Conservation (phyloP, 2,888 invertebrate species). For the Tetheella fluctuosa region DNA sequence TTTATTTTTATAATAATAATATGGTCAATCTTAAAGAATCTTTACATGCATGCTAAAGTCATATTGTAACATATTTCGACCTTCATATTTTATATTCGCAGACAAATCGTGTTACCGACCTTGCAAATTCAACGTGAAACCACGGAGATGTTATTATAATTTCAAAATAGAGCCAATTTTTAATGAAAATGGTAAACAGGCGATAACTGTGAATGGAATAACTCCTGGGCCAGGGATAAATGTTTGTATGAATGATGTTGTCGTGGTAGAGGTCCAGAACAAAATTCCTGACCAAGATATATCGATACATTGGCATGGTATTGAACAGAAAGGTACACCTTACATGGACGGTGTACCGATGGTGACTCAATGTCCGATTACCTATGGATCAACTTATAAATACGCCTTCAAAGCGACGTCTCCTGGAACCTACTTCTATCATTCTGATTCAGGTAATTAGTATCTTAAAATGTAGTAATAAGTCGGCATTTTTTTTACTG, state of each 20-base stretch:
- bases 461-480: no score
- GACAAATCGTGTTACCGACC: slow-evolving; percentile 75
- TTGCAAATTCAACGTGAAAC: slow-evolving; percentile 80
- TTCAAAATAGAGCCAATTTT: slow-evolving; percentile 68
- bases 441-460: slow-evolving; percentile 85
- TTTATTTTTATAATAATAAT: no score
- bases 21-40: neutral
- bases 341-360: slow-evolving; percentile 91
- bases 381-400: slow-evolving; percentile 87
- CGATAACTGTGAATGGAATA: slow-evolving; percentile 65
- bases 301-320: slow-evolving; percentile 91
- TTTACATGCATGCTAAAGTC: neutral
- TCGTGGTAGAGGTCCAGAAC: slow-evolving; percentile 89
- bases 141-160: slow-evolving; percentile 67
- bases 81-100: slow-evolving; percentile 45
- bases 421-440: slow-evolving; percentile 89
- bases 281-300: slow-evolving; percentile 87
- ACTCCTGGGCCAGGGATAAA: slow-evolving; percentile 83
- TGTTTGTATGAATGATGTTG: slow-evolving; percentile 88
- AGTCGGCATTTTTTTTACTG: no score
- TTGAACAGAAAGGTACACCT: slow-evolving; percentile 85
- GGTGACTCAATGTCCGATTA: slow-evolving; percentile 90
- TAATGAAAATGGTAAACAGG: slow-evolving; percentile 56
- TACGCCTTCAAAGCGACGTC: slow-evolving; percentile 88
- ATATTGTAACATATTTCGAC: slow-evolving; percentile 15